Base-by-base conservation (phyloP, 2,797 vertebrate species). In the Acestrorhynchus altus region DNA sequence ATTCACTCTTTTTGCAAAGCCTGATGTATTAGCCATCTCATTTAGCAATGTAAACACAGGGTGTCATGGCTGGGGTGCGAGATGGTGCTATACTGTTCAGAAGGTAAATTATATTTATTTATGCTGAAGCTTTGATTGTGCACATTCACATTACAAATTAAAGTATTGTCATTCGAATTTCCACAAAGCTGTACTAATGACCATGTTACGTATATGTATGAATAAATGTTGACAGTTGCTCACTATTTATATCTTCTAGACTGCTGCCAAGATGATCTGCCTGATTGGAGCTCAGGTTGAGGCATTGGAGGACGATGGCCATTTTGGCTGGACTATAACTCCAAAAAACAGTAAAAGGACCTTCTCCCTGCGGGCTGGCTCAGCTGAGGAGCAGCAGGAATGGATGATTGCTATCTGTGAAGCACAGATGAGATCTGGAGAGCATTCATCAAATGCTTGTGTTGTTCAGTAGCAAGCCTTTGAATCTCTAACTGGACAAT, bases 351-450 rank as follows among this genome's bases (percentile, higher is more conserved):
- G 69, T 26, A 81, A 61, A 35, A 79, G 86, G n/a, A 83, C 44
- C 8, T 83, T 81, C 68, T 75, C 70, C 61, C 56, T 88, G 49
- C 60, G 65, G 11, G 82, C 86, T 11, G 42, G 13, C 42, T 77
- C 40, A 8, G 64, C 71, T 40, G 70, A 73, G 8, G 85, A 86
- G 40, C 85, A 79, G 49, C 71, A 82, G 65, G 66, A 47, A 28
- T 88, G 88, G 83, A 82, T 86, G 79, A 54, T 60, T 40, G 81
- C 82, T 24, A 78, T 88, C 22, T 83, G 79, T 57, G 79, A 86
- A 13, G 85, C 79, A 1, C 85, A 87, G 79, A 59, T 87, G 54
- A 76, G 24, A 18, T 81, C 78, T 35, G 49, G 22, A 56, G 73
- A 73, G 26, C 79, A 79, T 31, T 12, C 31, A 24, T 40, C 77